These are phyloP conservation scores for Scaptomyza montana DNA, from an alignment of 1,140 invertebrate species.

Conservation along the genomic window DNA sequence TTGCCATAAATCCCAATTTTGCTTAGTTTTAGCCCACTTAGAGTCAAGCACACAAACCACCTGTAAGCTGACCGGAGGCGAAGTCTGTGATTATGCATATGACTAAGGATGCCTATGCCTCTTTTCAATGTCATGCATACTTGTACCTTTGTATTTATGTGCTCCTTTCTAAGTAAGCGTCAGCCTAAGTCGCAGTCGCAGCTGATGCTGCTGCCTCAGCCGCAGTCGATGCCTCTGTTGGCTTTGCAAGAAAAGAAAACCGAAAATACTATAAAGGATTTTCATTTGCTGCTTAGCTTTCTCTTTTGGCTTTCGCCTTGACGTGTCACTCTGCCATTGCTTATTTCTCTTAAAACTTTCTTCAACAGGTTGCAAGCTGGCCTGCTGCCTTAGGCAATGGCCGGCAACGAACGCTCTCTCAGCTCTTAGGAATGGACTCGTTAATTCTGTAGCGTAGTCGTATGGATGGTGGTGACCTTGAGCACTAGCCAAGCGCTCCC, in stretches of 20 bases:
- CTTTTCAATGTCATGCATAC: background rate
- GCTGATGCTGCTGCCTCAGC: background rate
- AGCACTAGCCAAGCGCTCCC: slow-evolving; percentile 69
- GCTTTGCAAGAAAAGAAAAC: background rate
- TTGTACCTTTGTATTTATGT: background rate
- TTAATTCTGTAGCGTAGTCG: background rate
- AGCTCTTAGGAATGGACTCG: slow-evolving; percentile 10
- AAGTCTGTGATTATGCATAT: slow-evolving; percentile 6
- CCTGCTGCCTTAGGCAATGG: slow-evolving; percentile 9
- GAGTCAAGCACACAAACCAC: slow-evolving; percentile 37
- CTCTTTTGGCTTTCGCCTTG: slow-evolving; percentile 44
- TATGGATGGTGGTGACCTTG: slow-evolving; percentile 56
- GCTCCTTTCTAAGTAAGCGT: background rate
- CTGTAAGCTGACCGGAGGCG: slow-evolving; percentile 49
- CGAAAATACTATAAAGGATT: slow-evolving; percentile 49
- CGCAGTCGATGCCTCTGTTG: background rate
- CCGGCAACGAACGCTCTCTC: slow-evolving; percentile 1
- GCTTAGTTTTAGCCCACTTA: too few relatives aligned
- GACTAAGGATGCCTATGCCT: background rate
- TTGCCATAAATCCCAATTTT: background rate
- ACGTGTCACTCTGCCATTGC: slow-evolving; percentile 24
- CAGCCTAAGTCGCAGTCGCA: background rate
- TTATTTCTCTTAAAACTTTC: slow-evolving; percentile 54
- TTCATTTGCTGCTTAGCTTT: slow-evolving; percentile 67
- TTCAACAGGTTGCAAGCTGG: slow-evolving; percentile 68